A percentile compares a stretch with the other conserved stretches of the same genome.
Conservation (phyloP, 2,888 invertebrate species). For the Drosophila neotestacea region DNA sequence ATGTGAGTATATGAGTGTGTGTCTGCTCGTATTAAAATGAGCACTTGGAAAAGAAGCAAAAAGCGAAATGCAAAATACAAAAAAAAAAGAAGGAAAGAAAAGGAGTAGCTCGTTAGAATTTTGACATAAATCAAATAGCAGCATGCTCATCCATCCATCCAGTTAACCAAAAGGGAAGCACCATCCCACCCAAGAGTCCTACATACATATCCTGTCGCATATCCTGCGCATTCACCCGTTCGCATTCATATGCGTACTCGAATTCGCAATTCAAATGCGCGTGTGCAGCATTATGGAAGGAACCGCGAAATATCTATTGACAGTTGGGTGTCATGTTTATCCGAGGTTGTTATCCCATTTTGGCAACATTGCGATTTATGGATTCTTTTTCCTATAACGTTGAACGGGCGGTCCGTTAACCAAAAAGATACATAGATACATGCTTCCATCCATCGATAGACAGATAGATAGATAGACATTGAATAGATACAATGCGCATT, state of each 20-base stretch:
- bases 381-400: constrained; percentile 45
- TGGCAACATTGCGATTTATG: constrained; percentile 84
- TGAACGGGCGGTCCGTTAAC: constrained; percentile 62
- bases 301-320: constrained; percentile 85
- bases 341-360: constrained; percentile 84
- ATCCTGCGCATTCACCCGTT: constrained; percentile 22
- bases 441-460: constrained; percentile 13
- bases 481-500: constrained; percentile 80
- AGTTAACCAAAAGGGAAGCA: constrained; percentile 31
- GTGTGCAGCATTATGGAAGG: constrained; percentile 82
- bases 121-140: constrained; percentile 85
- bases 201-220: constrained; percentile 15
- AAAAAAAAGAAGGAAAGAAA: constrained; percentile 13
- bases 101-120: constrained; percentile 79
- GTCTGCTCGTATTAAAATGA: constrained; percentile 49
- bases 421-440: constrained; percentile 11
- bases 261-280: constrained; percentile 48
- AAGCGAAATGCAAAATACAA: not conserved
- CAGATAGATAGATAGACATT: constrained; percentile 52
- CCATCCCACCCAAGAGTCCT: constrained; percentile 27
- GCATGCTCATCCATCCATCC: constrained; percentile 72
- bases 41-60: constrained; percentile 25
- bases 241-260: constrained; percentile 6
- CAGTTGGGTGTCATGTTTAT: constrained; percentile 86
- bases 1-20: constrained; percentile 4